A percentile compares a stretch with the other conserved stretches of the same genome.
phyloP scores from a whole-genome alignment of 1,140 invertebrate species.

The Drosophila hydei region DNA sequence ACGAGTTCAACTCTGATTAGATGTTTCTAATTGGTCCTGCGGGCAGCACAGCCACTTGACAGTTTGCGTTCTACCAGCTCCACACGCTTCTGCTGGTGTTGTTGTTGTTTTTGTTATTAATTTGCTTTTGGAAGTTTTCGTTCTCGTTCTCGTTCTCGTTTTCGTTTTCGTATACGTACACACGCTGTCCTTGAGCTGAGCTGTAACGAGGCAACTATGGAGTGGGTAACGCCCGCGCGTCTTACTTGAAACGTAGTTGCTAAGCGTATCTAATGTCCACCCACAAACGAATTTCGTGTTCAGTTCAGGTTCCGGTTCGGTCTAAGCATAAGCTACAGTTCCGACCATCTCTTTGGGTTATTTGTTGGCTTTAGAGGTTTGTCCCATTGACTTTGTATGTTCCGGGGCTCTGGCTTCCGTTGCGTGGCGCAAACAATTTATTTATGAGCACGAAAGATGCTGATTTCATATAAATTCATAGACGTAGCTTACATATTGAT shows the following conservation, averaged over 20 bases:
- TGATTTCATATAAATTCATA: slow-evolving; percentile 3
- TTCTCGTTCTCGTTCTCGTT: slow-evolving; percentile 2
- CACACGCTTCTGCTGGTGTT: neutral
- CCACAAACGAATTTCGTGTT: slow-evolving; percentile 34
- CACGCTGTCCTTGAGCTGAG: neutral
- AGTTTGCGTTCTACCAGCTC: slow-evolving; percentile 19
- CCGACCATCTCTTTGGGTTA: slow-evolving; percentile 60
- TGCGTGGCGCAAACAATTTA: slow-evolving; percentile 9
- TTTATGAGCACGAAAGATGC: slow-evolving; percentile 5
- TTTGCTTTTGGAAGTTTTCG: slow-evolving; percentile 74
- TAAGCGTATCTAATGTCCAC: slow-evolving; percentile 64
- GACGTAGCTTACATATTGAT: neutral
- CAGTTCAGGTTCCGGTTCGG: slow-evolving; percentile 57
- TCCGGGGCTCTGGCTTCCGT: slow-evolving; percentile 5
- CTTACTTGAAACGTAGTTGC: slow-evolving; percentile 60
- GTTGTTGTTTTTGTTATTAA: slow-evolving; percentile 68
- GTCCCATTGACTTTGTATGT: slow-evolving; percentile 61
- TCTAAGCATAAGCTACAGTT: slow-evolving; percentile 43
- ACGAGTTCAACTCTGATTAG: slow-evolving; percentile 42
- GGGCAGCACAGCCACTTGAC: slow-evolving; percentile 18
- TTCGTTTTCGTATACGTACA: too few species aligned
- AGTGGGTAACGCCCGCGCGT: slow-evolving; percentile 49
- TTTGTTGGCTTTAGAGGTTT: slow-evolving; percentile 65
- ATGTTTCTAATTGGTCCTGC: slow-evolving; percentile 58
- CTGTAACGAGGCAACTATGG: slow-evolving; percentile 18